Conservation (phyloP, 1,140 invertebrate genomes). For the Apis dorsata region DNA sequence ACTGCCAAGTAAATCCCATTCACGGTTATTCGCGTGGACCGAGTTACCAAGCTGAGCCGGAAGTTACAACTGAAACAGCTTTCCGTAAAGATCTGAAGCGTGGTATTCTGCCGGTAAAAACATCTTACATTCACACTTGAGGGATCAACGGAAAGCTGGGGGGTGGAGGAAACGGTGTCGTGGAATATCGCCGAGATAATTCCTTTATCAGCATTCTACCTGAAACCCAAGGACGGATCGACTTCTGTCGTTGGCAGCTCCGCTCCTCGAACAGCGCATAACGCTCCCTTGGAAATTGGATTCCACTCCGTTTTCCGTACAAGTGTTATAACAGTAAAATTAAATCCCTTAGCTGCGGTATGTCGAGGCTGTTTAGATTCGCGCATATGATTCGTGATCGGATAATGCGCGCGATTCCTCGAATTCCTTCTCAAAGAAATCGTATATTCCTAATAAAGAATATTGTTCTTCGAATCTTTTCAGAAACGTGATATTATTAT, state of each 20-base stretch:
- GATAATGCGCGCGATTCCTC: neutral
- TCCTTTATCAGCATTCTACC: constrained; percentile 33
- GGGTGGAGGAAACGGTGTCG: neutral
- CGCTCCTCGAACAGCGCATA: neutral
- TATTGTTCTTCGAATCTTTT: neutral
- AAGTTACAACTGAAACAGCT: neutral
- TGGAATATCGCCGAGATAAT: constrained; percentile 35
- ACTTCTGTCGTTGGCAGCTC: constrained; percentile 5
- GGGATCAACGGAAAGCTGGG: neutral
- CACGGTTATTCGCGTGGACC: too few species aligned
- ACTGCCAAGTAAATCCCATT: neutral
- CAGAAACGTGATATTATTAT: too few species aligned
- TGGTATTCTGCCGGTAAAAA: neutral
- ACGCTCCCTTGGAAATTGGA: neutral
- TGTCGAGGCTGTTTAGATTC: neutral
- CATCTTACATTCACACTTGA: neutral
- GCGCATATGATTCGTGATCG: neutral
- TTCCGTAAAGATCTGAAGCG: neutral
- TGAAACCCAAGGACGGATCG: constrained; percentile 29
- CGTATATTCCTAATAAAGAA: too few species aligned
- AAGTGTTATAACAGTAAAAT: constrained; percentile 32
- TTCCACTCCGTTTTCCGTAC: neutral
- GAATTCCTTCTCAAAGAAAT: neutral
- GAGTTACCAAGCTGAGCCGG: neutral
- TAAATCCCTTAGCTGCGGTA: neutral